A percentile compares a stretch with the other conserved stretches of the same genome.
Evolutionary conservation across 2,113 vertebrate genomes (phyloP).

Genomic region (Cranoglanis bouderius): DNA sequence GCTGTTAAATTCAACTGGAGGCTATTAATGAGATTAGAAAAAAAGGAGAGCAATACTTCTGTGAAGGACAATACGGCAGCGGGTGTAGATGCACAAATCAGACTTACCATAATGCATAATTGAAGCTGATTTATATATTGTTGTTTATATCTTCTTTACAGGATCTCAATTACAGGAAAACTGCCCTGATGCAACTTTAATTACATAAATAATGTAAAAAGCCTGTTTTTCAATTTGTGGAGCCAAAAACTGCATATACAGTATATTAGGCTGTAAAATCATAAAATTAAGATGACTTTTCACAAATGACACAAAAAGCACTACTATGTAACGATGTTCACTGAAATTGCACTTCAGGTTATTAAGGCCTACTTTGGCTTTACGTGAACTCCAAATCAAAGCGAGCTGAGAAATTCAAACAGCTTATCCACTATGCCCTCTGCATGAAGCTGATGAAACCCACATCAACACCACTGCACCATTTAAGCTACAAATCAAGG

Average conservation of each 20-base stretch:
- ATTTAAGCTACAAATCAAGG: constrained; percentile 37
- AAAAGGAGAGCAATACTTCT: background rate
- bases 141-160: background rate
- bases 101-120: background rate
- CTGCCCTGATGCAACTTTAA: background rate
- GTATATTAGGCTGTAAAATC: background rate
- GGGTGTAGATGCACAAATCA: background rate
- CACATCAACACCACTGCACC: background rate
- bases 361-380: background rate
- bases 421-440: constrained; percentile 17
- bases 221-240: background rate
- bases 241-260: background rate
- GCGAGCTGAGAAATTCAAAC: constrained; percentile 9
- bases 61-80: background rate
- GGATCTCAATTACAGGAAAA: background rate
- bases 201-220: background rate
- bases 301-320: background rate
- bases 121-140: constrained; percentile 6
- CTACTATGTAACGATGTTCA: background rate
- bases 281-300: background rate
- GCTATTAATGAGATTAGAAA: background rate
- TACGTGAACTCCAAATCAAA: constrained; percentile 7
- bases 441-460: constrained; percentile 27
- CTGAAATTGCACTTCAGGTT: background rate
- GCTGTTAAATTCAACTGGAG: background rate